Conservation (phyloP, 2,797 vertebrate genomes). For the Hipposideros larvatus region DNA sequence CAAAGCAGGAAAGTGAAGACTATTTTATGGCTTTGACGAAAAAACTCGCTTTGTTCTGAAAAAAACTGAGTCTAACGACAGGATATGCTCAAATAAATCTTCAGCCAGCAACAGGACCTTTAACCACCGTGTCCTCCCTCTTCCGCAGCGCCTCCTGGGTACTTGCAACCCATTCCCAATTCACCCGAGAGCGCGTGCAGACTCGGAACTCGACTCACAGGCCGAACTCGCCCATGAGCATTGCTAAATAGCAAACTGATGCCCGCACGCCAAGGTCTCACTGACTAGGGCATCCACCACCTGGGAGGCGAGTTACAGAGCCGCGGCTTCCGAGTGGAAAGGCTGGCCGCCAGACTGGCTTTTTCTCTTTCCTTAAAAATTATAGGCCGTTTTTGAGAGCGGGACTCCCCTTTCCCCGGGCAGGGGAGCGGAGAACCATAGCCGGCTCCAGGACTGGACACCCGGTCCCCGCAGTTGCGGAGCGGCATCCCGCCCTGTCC, state of each 20-base stretch:
- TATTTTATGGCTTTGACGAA: not conserved
- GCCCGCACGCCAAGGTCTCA: not conserved
- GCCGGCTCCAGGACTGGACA: not conserved
- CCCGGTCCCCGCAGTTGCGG: rapidly evolving
- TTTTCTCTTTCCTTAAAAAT: constrained; percentile 14
- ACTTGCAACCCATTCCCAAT: no score
- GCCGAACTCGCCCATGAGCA: not conserved
- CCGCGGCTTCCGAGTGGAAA: not conserved
- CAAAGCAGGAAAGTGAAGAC: not conserved
- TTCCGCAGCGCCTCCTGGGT: not conserved
- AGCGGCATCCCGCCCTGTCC: not conserved
- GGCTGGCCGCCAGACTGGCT: not conserved
- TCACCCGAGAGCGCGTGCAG: not conserved
- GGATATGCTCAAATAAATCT: not conserved
- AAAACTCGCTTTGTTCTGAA: not conserved
- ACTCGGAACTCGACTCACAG: not conserved
- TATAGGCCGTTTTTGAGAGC: not conserved
- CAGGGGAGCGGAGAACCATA: not conserved
- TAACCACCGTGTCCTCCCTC: not conserved
- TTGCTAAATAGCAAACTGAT: constrained; percentile 67
- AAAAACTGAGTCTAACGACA: not conserved
- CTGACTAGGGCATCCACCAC: not conserved
- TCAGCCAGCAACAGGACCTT: not conserved
- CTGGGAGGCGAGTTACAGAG: constrained; percentile 28
- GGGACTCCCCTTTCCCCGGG: not conserved